Conservation (phyloP, 2,113 vertebrate genomes). For the Rhegmatorhina hoffmannsi region DNA sequence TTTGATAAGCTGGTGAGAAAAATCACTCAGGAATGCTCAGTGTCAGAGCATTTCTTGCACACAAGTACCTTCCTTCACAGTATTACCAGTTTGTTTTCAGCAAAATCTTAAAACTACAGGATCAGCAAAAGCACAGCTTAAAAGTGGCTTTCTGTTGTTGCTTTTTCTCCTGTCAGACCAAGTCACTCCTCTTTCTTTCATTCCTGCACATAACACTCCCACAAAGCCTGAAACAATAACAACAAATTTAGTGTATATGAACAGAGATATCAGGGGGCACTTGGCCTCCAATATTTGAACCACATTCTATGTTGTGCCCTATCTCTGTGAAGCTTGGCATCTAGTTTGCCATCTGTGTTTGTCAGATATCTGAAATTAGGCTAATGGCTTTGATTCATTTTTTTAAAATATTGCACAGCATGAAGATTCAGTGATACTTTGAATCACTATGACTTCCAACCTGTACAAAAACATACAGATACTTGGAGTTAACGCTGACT, state of each 20-base stretch:
- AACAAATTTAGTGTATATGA: not conserved
- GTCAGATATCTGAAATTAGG: not conserved
- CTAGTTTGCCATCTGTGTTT: not conserved
- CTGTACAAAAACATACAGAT: not conserved
- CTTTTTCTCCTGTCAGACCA: not conserved
- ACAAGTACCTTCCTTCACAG: not conserved
- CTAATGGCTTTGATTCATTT: not conserved
- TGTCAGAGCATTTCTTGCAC: not conserved
- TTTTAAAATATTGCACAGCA: not conserved
- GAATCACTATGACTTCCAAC: not conserved
- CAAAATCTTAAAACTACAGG: not conserved
- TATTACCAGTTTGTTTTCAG: not conserved
- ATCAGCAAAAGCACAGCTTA: not conserved
- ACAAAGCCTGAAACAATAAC: not conserved
- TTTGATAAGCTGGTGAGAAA: constrained; percentile 17
- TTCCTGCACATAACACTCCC: not conserved
- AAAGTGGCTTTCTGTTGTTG: not conserved
- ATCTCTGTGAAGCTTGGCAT: not conserved
- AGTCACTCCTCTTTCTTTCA: not conserved
- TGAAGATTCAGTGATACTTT: not conserved
- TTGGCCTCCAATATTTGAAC: not conserved
- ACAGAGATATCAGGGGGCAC: not conserved
- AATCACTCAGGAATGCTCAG: not conserved
- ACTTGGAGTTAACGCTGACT: not conserved
- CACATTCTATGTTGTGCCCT: not conserved